A percentile compares a stretch with the other conserved stretches of the same genome.
phyloP scores from a whole-genome alignment of 2,113 vertebrate genomes.

The Ciconia stormi region DNA sequence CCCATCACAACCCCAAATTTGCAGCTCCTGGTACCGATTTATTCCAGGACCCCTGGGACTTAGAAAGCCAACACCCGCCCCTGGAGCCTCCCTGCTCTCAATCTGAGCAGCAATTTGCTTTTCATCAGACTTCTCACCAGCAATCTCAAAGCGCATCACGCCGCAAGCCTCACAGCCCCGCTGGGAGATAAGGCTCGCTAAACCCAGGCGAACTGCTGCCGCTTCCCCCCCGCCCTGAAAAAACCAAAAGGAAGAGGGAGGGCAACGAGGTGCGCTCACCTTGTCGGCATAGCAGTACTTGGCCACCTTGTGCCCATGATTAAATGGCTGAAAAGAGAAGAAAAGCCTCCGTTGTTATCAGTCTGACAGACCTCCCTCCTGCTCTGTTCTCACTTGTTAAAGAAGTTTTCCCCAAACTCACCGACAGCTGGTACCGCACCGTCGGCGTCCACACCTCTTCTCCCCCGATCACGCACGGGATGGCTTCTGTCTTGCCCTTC shows the following conservation, averaged over 20 bases:
- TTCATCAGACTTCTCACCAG: background rate
- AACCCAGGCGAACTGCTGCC: fast-evolving
- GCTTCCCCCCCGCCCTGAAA: fast-evolving
- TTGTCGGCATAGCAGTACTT: constrained; percentile 96
- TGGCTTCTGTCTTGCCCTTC: constrained; percentile 83
- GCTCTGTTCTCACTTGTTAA: fast-evolving
- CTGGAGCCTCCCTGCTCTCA: background rate
- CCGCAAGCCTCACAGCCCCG: fast-evolving
- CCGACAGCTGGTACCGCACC: constrained; percentile 87
- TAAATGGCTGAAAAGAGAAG: constrained; percentile 83
- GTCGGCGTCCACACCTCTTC: constrained; percentile 89
- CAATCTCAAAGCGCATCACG: fast-evolving
- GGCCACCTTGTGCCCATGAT: constrained; percentile 89
- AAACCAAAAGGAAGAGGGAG: background rate
- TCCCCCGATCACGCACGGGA: constrained; percentile 91
- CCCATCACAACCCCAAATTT: background rate
- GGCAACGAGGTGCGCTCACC: constrained; percentile 69
- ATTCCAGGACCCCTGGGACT: background rate
- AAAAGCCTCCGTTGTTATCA: background rate
- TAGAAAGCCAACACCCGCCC: background rate
- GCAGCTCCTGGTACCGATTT: fast-evolving
- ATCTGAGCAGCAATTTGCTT: fast-evolving
- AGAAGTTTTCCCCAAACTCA: constrained; percentile 66
- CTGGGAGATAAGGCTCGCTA: fast-evolving
- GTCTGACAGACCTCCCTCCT: background rate